Evolutionary conservation across 2,888 invertebrate species (phyloP).

Genomic region (Biston betularia): DNA sequence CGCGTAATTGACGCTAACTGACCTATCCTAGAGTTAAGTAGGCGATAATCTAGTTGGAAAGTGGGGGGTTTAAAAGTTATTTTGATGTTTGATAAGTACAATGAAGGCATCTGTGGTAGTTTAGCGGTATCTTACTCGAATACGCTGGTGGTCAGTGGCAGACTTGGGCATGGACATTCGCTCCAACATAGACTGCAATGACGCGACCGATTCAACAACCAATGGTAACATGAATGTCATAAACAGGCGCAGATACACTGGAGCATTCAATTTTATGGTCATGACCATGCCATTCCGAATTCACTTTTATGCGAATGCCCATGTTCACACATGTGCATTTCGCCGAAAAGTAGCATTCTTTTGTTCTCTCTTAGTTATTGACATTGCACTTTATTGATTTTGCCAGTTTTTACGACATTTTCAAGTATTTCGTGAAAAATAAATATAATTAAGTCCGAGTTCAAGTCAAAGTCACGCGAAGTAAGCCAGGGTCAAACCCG

Average conservation of each 20-base stretch:
- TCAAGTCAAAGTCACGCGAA: too few relatives aligned
- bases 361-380: too few relatives aligned
- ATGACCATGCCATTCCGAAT: too few relatives aligned
- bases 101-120: slow-evolving; percentile 67
- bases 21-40: background rate
- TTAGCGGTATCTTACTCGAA: slow-evolving; percentile 92
- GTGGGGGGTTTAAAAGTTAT: background rate
- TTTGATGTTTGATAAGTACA: slow-evolving; percentile 31
- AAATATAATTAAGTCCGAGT: too few relatives aligned
- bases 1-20: background rate
- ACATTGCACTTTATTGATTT: too few relatives aligned
- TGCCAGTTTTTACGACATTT: too few relatives aligned
- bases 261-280: background rate
- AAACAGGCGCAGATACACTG: background rate
- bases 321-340: too few relatives aligned
- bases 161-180: slow-evolving; percentile 94
- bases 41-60: background rate
- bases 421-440: too few relatives aligned
- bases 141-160: slow-evolving; percentile 94
- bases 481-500: too few relatives aligned
- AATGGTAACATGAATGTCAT: slow-evolving; percentile 22
- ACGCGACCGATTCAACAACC: slow-evolving; percentile 62
- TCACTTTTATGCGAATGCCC: too few relatives aligned
- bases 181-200: slow-evolving; percentile 96
- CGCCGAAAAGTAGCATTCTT: too few relatives aligned